Percentiles rank a stretch among this genome's conserved stretches.
These are phyloP conservation scores for Gibbula magus DNA, from an alignment of 2,888 invertebrate genomes.

Conservation along the genomic window DNA sequence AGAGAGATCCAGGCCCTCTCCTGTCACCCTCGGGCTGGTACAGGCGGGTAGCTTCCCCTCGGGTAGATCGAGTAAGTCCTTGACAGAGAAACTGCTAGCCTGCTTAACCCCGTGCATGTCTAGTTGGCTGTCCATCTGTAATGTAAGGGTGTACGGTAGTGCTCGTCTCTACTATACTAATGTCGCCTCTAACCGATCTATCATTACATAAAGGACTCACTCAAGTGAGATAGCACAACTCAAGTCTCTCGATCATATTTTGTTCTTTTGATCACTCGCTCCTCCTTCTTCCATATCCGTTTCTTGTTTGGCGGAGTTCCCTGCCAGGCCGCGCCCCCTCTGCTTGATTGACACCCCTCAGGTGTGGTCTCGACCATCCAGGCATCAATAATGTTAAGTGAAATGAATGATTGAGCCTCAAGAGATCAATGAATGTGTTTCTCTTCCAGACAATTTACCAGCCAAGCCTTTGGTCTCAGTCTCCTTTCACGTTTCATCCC, in stretches of 20 bases:
- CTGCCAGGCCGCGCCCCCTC: neutral
- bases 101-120: slow-evolving; percentile 82
- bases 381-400: slow-evolving; percentile 21
- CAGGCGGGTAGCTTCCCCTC: slow-evolving; percentile 77
- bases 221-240: neutral
- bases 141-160: neutral
- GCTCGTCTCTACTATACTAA: too few species aligned
- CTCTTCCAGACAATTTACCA: slow-evolving; percentile 15
- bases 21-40: slow-evolving; percentile 45
- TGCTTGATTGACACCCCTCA: neutral
- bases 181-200: neutral
- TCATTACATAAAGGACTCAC: slow-evolving; percentile 9
- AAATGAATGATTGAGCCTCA: slow-evolving; percentile 20
- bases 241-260: slow-evolving; percentile 5
- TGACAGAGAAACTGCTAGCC: slow-evolving; percentile 91
- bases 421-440: slow-evolving; percentile 18
- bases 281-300: neutral
- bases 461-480: neutral
- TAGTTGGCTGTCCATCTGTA: slow-evolving; percentile 74
- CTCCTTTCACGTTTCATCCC: neutral
- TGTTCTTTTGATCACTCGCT: neutral
- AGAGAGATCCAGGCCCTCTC: slow-evolving; percentile 1
- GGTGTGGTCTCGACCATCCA: slow-evolving; percentile 14
- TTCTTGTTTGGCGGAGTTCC: neutral
- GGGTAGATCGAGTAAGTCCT: slow-evolving; percentile 93